Conservation (phyloP, 2,113 vertebrate genomes). For the Melanotaenia duboulayi region DNA sequence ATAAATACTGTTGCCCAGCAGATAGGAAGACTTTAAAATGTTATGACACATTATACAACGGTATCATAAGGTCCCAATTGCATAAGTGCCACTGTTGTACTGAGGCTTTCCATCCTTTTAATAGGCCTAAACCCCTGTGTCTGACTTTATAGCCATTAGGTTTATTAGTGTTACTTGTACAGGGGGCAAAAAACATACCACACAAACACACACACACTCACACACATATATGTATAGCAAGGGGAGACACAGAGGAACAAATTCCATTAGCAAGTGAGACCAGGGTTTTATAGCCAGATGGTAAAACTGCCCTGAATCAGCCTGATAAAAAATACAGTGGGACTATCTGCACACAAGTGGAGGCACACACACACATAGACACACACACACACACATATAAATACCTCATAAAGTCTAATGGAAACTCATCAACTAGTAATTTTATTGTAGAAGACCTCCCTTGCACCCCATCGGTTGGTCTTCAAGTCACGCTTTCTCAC, state of each 20-base stretch:
- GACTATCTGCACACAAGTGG: constrained; percentile 21
- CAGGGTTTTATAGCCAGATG: constrained; percentile 74
- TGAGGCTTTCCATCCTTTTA: constrained; percentile 47
- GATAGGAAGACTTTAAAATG: constrained; percentile 34
- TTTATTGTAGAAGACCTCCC: constrained; percentile 60
- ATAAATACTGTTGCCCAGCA: not conserved
- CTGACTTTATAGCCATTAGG: constrained; percentile 70
- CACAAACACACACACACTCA: constrained; percentile 14
- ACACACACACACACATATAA: constrained; percentile 13
- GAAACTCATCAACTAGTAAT: constrained; percentile 72
- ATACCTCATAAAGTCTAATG: constrained; percentile 73
- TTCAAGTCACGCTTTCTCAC: constrained; percentile 36
- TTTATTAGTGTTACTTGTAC: constrained; percentile 68
- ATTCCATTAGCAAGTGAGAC: constrained; percentile 72
- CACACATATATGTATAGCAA: not conserved
- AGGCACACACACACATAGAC: constrained; percentile 15
- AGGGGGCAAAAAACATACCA: not conserved
- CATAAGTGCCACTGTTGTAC: constrained; percentile 33
- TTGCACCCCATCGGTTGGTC: constrained; percentile 46
- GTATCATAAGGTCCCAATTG: constrained; percentile 24
- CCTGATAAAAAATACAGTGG: constrained; percentile 43
- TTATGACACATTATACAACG: constrained; percentile 3
- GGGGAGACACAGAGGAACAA: constrained; percentile 42
- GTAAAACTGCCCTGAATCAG: constrained; percentile 71
- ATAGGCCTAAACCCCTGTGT: constrained; percentile 55